phyloP scores from a whole-genome alignment of 1,140 invertebrate species.

The Ceratina japonica region DNA sequence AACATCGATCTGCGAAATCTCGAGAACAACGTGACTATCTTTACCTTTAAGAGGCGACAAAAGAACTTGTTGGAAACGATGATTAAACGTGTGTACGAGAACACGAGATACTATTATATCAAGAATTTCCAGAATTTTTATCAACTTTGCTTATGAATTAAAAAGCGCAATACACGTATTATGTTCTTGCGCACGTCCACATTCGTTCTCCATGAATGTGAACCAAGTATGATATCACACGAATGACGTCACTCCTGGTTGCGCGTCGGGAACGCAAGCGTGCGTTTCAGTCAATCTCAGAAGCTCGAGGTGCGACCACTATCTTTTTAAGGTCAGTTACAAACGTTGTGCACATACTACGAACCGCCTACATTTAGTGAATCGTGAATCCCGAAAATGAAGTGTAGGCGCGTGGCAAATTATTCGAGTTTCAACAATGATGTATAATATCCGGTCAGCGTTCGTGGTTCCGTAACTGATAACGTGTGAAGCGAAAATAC shows the following conservation, averaged over 20 bases:
- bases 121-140: not conserved
- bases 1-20: too few species aligned
- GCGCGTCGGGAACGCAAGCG: constrained; percentile 41
- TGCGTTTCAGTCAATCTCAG: constrained; percentile 64
- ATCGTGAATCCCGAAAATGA: too few species aligned
- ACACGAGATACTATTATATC: not conserved
- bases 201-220: constrained; percentile 6
- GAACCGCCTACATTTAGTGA: not conserved
- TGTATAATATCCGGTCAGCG: too few species aligned
- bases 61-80: too few species aligned
- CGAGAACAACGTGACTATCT: too few species aligned
- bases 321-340: constrained; percentile 58
- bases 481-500: too few species aligned
- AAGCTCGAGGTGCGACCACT: constrained; percentile 43
- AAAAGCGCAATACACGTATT: not conserved
- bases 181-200: not conserved
- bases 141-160: not conserved
- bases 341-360: not conserved
- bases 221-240: constrained; percentile 70
- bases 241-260: constrained; percentile 66
- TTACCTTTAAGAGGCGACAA: too few species aligned
- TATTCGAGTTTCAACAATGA: too few species aligned
- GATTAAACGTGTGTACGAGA: too few species aligned
- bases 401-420: not conserved
- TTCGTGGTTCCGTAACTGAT: too few species aligned